phyloP scores from a whole-genome alignment of 2,113 vertebrate species.

The Pangasianodon gigas region DNA sequence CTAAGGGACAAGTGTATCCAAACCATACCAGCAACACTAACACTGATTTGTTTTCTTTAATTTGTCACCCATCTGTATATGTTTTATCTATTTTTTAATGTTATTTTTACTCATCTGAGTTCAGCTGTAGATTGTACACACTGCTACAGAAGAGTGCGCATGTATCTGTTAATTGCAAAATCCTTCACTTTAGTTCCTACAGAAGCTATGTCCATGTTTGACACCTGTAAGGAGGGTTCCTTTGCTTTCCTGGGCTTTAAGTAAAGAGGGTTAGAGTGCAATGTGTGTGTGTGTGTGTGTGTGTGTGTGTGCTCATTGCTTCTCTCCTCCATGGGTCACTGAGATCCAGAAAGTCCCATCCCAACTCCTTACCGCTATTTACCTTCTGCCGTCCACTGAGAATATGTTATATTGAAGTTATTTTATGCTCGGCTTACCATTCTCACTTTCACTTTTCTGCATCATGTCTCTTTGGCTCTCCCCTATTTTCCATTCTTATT shows the following conservation, averaged over 20 bases:
- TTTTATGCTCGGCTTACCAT: conserved; percentile 76
- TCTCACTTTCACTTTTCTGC: conserved; percentile 77
- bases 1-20: background rate
- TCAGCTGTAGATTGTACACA: background rate
- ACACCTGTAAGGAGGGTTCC: conserved; percentile 73
- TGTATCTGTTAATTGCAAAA: background rate
- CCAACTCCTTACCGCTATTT: conserved; percentile 68
- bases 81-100: background rate
- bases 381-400: conserved; percentile 68
- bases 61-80: background rate
- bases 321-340: conserved; percentile 69
- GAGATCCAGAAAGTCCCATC: conserved; percentile 64
- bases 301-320: conserved; percentile 4
- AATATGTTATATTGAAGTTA: conserved; percentile 76
- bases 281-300: conserved; percentile 18
- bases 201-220: conserved; percentile 66
- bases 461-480: conserved; percentile 66
- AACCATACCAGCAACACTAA: background rate
- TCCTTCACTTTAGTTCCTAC: background rate
- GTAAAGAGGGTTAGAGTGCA: conserved; percentile 76
- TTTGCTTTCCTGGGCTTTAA: conserved; percentile 73
- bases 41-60: background rate
- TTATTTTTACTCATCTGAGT: background rate
- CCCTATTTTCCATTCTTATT: conserved; percentile 40
- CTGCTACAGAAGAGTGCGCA: background rate